phyloP scores from a whole-genome alignment of 2,797 vertebrate species.

The Clarias pachynema region DNA sequence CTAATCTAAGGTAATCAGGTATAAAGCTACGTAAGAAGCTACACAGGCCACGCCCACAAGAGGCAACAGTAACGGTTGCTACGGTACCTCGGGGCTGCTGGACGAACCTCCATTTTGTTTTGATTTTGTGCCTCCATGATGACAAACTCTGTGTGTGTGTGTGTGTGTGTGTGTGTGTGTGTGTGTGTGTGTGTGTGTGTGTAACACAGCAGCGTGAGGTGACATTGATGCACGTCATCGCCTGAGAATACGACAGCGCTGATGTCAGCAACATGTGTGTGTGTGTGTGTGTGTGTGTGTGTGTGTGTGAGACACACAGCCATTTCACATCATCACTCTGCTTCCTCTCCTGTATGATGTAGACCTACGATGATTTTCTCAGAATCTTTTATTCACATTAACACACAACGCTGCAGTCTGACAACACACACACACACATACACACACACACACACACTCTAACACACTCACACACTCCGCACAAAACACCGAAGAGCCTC shows the following conservation, averaged over 20 bases:
- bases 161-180: slow-evolving; percentile 20
- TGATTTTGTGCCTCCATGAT: neutral
- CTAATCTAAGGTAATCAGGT: neutral
- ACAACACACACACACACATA: neutral
- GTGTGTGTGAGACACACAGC: neutral
- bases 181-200: slow-evolving; percentile 31
- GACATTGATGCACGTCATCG: slow-evolving; percentile 7
- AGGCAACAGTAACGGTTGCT: neutral
- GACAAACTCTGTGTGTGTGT: slow-evolving; percentile 7
- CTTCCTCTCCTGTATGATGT: neutral
- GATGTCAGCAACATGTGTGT: slow-evolving; percentile 13
- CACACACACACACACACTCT: neutral
- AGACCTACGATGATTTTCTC: neutral
- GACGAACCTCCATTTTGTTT: neutral
- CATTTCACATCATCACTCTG: neutral
- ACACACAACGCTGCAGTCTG: neutral
- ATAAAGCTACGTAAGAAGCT: neutral
- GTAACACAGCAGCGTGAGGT: slow-evolving; percentile 10
- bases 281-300: slow-evolving; percentile 22
- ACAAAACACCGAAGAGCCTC: too few species aligned
- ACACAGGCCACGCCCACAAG: neutral
- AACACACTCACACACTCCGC: too few species aligned
- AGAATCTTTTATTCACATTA: neutral
- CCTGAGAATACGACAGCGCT: neutral
- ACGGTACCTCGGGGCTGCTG: neutral